Conservation (phyloP, 2,888 invertebrate species). For the Acrobeloides nanus region DNA sequence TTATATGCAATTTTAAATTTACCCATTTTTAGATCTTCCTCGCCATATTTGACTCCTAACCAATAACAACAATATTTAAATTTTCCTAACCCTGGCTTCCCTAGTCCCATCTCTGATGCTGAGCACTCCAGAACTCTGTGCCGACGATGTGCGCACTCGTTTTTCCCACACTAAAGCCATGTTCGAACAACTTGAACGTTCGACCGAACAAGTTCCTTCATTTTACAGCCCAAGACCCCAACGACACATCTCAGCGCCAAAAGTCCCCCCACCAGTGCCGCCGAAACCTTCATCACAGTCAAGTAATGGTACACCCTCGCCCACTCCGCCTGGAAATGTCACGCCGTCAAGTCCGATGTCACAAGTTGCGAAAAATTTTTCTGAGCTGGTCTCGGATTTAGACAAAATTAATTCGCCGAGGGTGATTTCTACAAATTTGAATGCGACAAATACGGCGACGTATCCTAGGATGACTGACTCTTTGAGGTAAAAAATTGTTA, state of each 20-base stretch:
- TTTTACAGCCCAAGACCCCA: slow-evolving; percentile 50
- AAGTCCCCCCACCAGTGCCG: slow-evolving; percentile 18
- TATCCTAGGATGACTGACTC: no score
- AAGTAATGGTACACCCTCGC: not conserved
- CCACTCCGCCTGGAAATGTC: slow-evolving; percentile 2
- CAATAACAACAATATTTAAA: no score
- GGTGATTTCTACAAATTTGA: not conserved
- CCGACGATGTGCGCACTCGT: slow-evolving; percentile 39
- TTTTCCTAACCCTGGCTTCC: no score
- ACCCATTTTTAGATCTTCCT: no score
- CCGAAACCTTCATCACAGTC: slow-evolving; percentile 17
- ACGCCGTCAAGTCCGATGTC: slow-evolving; percentile 32
- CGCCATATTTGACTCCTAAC: no score
- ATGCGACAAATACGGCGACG: no score
- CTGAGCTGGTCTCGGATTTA: slow-evolving; percentile 43
- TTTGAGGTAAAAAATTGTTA: no score
- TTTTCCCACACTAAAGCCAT: slow-evolving; percentile 52
- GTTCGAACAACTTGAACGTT: slow-evolving; percentile 49
- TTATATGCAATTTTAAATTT: no score
- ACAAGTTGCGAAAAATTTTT: slow-evolving; percentile 47
- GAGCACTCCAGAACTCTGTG: slow-evolving; percentile 3
- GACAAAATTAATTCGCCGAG: slow-evolving; percentile 31
- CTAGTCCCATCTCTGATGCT: no score
- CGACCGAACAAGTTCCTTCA: slow-evolving; percentile 40
- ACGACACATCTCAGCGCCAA: slow-evolving; percentile 25